Base-by-base conservation (phyloP, 92 coral and sea anemone species). In the Hydrozoanthus gracilis region DNA sequence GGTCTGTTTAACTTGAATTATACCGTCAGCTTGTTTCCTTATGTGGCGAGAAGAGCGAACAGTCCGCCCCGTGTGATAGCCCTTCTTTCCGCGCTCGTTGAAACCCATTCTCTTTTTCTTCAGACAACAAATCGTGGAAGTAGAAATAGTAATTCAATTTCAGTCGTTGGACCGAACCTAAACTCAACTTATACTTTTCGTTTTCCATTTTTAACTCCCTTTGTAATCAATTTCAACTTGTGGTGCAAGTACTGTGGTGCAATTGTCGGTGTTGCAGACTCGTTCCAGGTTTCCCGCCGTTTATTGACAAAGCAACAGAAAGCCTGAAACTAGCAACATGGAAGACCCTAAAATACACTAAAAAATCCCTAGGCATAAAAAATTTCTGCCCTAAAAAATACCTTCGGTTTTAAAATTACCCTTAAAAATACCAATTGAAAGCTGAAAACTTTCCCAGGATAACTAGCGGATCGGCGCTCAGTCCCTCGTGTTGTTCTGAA, bases 41-140 rank as follows among this genome's bases (percentile, higher is more conserved):
- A 44, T 79, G 15, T 49, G 17, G 45, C 15, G 7, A 14, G 55
- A 44, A 12, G 74, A 64, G 64, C 98, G 95, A 8, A 95, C 84
- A 0, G 98, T 95, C 79, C 92, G 92, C 10, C 98, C 96, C 12
- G 83, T 66, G 51, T 90, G 96, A 44, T 88, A 65, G 16, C 98
- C 98, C 64, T 69, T 92, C 83, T 93, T 95, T 65, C 89, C 90
- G 20, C 58, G 88, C 51, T 92, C 93, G 71, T 91, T 88, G 93
- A 95, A 93, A 66, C 92, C 92, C 96, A 91, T 93, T 15, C 46
- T 82, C 47, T 3, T 46, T 16, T 66, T 13, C 20, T 70, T 65
- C 52, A n/a, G 16, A 16, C 17, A 18, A 15, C 45, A 47, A 80
- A 65, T 47, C 17, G 5, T 18, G 52, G 7, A 61, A n/a, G 54